Evolutionary conservation across 2,113 vertebrate genomes (phyloP).

Genomic region (Saccopteryx bilineata): DNA sequence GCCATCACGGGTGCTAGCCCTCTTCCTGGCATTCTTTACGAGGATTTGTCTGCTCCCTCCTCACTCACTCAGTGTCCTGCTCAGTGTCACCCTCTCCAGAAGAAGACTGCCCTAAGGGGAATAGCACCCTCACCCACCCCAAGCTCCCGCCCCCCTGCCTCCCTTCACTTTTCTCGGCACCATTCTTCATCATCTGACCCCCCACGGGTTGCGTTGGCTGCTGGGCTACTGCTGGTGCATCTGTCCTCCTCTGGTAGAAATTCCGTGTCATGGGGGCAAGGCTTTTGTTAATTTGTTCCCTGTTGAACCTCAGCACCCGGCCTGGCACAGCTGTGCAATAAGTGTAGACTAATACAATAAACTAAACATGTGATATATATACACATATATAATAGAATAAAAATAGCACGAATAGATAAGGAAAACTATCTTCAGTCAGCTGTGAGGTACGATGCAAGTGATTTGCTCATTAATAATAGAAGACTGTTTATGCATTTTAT

Average conservation of each 20-base stretch:
- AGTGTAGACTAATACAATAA: background rate
- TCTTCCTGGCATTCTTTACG: background rate
- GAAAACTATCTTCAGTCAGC: background rate
- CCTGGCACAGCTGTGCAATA: background rate
- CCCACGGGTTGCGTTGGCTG: fast-evolving
- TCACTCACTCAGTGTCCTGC: background rate
- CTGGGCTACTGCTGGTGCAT: background rate
- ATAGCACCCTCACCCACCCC: background rate
- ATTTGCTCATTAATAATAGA: background rate
- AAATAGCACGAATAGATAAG: background rate
- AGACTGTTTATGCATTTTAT: background rate
- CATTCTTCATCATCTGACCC: background rate
- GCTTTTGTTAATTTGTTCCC: background rate
- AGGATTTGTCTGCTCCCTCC: background rate
- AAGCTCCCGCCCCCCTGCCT: no score
- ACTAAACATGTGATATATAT: background rate
- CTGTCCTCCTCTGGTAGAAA: background rate
- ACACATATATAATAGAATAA: background rate
- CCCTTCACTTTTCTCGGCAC: background rate
- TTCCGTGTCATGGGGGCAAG: background rate
- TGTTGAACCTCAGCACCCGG: background rate
- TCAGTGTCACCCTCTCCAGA: background rate
- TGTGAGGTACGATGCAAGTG: background rate
- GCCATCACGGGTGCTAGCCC: fast-evolving
- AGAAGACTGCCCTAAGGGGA: background rate